phyloP scores from a whole-genome alignment of 1,140 invertebrate genomes.

The Diuraphis noxia region DNA sequence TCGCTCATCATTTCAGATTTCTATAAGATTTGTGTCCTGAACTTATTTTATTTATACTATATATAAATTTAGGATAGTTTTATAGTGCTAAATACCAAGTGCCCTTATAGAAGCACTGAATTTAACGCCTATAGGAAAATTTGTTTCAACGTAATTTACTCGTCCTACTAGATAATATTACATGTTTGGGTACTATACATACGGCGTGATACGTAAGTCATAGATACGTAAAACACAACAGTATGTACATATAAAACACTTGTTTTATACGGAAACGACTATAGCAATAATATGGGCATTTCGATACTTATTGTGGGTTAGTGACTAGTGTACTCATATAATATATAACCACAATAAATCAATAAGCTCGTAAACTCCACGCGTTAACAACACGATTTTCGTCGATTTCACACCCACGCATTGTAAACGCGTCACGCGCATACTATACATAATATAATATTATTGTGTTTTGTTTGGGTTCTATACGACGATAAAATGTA shows the following conservation, averaged over 20 bases:
- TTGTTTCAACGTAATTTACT: not conserved
- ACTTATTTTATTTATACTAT: not conserved
- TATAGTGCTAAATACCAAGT: not conserved
- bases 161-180: not conserved
- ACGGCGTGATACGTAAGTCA: not conserved
- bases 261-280: not conserved
- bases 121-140: not conserved
- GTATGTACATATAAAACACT: not conserved
- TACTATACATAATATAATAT: not conserved
- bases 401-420: not conserved
- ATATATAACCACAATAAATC: conserved; percentile 19
- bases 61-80: not conserved
- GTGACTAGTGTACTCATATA: not conserved
- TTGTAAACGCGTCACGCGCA: not conserved
- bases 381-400: conserved; percentile 33
- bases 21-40: too few relatives aligned
- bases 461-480: conserved; percentile 4
- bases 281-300: not conserved
- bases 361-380: conserved; percentile 11
- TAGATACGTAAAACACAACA: not conserved
- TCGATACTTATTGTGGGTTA: not conserved
- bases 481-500: not conserved
- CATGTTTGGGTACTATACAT: not conserved
- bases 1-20: too few relatives aligned
- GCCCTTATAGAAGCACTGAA: not conserved